Evolutionary conservation across 2,797 vertebrate species (phyloP), one percentile per base, ranked within the genome.

Genomic region (Onychomys leucogaster): DNA sequence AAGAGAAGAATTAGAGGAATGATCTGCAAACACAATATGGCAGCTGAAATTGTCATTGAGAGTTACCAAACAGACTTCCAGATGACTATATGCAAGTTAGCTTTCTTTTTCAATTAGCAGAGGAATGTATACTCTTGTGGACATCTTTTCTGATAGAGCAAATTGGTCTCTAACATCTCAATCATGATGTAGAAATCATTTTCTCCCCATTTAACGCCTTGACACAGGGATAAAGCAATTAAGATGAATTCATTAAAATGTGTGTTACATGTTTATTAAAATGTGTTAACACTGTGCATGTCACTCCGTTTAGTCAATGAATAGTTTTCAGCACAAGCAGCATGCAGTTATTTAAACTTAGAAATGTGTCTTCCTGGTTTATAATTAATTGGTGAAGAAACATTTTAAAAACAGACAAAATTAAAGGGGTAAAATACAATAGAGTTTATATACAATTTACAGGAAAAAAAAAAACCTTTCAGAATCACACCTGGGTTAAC

Each of bases 391-490:
- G 46, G 49, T 41, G 92, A 73, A 69, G 59, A 95, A 88, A 96
- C 73, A 96, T 1, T 89, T 17, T 16, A 69, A 76, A 76, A 49
- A 69, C 12, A 86, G 11, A 81, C 13, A 52, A 83, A 89, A 55
- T n/a, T 25, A 78, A 69, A 23, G 81, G 80, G 46, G 88, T 90
- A 77, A 96, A 84, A 85, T 43, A 93, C 2, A 81, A 41, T 32
- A 76, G 7, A 80, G 16, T 95, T 94, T 92, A 46, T 52, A 87
- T 4, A 63, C 3, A 76, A 89, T n/a, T 94, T 90, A 67, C n/a
- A 96, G 65, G 34, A 98, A 97, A 95, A 5, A 96, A 34, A 96
- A 96, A 96, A 34, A 96, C 95, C 23, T 49, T 43, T 67, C 59
- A 83, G 83, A 92, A 92, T 94, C 43, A 97, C 57, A 96, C 55